A percentile compares a stretch with the other conserved stretches of the same genome.
These are phyloP conservation scores for Gavialis gangeticus DNA, from an alignment of 2,113 vertebrate genomes.

Conservation along the genomic window DNA sequence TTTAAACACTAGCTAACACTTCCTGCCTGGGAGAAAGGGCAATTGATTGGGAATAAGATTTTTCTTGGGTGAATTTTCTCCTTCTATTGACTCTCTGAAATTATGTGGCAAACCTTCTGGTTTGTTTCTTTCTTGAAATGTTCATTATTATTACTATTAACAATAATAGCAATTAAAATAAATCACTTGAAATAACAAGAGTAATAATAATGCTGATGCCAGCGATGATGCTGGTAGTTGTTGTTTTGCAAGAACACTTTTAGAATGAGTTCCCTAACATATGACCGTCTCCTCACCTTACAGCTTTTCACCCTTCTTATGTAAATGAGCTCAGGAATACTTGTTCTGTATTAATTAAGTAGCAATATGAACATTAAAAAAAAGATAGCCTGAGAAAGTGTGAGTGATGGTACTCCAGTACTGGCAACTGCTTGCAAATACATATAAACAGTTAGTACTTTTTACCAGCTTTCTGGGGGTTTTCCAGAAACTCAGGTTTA, in stretches of 20 bases:
- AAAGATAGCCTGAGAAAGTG: neutral
- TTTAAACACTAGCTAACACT: neutral
- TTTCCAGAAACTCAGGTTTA: neutral
- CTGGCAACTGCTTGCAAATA: neutral
- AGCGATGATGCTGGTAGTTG: too few species aligned
- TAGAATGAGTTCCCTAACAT: neutral
- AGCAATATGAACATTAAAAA: neutral
- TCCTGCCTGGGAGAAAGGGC: neutral
- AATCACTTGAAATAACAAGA: too few species aligned
- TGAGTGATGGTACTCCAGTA: neutral
- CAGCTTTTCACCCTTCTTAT: neutral
- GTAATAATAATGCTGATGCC: too few species aligned
- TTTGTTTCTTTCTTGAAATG: neutral
- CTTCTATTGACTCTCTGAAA: neutral
- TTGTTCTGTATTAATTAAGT: neutral
- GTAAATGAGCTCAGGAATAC: neutral
- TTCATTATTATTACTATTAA: neutral
- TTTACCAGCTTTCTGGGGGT: neutral
- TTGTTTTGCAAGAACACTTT: neutral
- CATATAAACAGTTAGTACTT: neutral
- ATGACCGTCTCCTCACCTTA: too few species aligned
- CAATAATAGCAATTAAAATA: too few species aligned
- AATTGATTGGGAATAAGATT: neutral
- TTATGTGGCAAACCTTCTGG: neutral
- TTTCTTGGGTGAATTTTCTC: neutral